A percentile compares a stretch with the other conserved stretches of the same genome.
phyloP scores from a whole-genome alignment of 2,797 vertebrate species.

The Oreonectes daqikongensis region DNA sequence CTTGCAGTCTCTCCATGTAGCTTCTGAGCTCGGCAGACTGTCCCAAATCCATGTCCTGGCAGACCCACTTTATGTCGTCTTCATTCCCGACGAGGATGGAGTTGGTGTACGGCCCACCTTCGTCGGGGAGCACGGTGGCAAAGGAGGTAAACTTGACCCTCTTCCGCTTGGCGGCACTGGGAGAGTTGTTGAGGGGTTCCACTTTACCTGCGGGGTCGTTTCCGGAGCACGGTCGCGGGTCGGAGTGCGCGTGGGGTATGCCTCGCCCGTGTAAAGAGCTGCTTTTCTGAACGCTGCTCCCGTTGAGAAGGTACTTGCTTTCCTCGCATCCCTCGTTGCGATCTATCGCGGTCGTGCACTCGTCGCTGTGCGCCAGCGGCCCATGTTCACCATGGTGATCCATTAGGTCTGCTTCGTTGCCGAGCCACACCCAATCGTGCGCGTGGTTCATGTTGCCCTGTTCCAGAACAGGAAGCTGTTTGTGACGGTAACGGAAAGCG shows the following conservation, averaged over 20 bases:
- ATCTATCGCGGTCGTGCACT: conserved; percentile 89
- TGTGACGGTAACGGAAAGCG: conserved; percentile 95
- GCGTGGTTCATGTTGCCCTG: conserved; percentile 94
- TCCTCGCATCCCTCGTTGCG: conserved; percentile 88
- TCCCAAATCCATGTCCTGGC: conserved; percentile 93
- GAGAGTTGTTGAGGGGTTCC: conserved; percentile 83
- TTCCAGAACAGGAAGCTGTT: conserved; percentile 89
- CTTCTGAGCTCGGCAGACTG: conserved; percentile 90
- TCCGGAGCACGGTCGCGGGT: conserved; percentile 82
- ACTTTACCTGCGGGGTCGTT: conserved; percentile 78
- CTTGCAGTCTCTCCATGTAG: conserved; percentile 98
- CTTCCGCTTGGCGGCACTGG: conserved; percentile 86
- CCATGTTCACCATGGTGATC: conserved; percentile 85
- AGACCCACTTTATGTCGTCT: conserved; percentile 97
- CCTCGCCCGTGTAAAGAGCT: conserved; percentile 82
- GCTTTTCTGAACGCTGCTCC: conserved; percentile 69
- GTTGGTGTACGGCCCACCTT: conserved; percentile 86
- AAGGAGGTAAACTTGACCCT: conserved; percentile 96
- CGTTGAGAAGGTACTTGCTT: conserved; percentile 92
- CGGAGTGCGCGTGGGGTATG: conserved; percentile 79
- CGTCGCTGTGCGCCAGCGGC: conserved; percentile 77
- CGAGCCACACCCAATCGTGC: conserved; percentile 97
- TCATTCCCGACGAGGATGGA: conserved; percentile 88
- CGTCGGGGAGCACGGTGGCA: conserved; percentile 92
- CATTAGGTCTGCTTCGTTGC: conserved; percentile 89